Conservation (phyloP, 2,797 vertebrate species). For the Danio jaintianensis region DNA sequence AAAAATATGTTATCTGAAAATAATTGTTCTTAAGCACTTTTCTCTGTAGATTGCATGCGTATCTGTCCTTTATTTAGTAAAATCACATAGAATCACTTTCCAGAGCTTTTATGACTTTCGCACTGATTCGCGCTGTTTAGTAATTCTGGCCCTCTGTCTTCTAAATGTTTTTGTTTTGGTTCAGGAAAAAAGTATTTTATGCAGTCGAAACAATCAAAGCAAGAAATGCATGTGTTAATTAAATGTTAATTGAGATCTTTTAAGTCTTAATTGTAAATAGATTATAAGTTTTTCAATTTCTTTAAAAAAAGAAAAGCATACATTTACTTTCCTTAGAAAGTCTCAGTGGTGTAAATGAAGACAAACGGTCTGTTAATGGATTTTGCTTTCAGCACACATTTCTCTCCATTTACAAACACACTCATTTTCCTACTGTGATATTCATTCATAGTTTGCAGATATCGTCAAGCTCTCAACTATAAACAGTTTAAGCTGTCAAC, state of each 20-base stretch:
- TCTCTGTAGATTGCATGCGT: too few relatives aligned
- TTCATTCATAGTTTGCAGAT: slow-evolving; percentile 7
- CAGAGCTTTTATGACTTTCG: too few relatives aligned
- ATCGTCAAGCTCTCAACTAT: slow-evolving; percentile 4
- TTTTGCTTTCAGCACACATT: slow-evolving; percentile 3
- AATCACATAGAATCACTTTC: too few relatives aligned
- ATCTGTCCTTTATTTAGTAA: too few relatives aligned
- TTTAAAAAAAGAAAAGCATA: background rate
- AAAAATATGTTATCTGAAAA: too few relatives aligned
- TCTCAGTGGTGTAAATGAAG: background rate
- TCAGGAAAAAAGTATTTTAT: background rate
- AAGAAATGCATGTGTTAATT: background rate
- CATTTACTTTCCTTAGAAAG: slow-evolving; percentile 7
- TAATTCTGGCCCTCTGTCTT: too few relatives aligned
- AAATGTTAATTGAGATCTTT: background rate
- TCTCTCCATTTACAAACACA: background rate
- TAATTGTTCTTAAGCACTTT: too few relatives aligned
- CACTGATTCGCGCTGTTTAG: too few relatives aligned
- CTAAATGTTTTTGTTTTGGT: background rate
- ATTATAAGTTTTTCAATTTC: background rate
- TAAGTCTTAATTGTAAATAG: background rate
- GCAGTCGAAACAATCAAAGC: background rate
- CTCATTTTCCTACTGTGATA: background rate
- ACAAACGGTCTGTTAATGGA: background rate
- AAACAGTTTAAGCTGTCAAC: slow-evolving; percentile 13